These are phyloP conservation scores for Meteorus colon DNA, from an alignment of 2,888 invertebrate species.

Conservation along the genomic window DNA sequence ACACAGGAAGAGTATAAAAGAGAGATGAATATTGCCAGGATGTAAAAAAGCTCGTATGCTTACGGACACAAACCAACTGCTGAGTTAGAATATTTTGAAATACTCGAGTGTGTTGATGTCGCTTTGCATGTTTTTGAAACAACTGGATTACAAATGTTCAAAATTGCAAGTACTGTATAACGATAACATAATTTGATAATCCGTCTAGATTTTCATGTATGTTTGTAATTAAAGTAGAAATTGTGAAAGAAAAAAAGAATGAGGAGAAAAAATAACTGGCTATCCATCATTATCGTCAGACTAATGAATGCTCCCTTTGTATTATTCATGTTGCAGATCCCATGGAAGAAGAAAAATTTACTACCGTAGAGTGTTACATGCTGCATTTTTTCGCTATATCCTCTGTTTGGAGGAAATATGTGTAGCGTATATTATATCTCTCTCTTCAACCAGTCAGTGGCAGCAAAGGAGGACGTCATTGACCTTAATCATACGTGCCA, in stretches of 20 bases:
- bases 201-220: no score
- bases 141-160: no score
- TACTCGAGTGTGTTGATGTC: no score
- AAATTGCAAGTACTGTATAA: no score
- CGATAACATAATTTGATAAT: no score
- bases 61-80: no score
- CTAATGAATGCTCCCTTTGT: conserved; percentile 19
- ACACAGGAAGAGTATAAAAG: no score
- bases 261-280: neutral
- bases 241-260: neutral
- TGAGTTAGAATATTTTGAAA: no score
- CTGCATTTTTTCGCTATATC: neutral
- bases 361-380: neutral
- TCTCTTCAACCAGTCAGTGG: conserved; percentile 13
- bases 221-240: no score
- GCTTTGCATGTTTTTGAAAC: no score
- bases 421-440: neutral
- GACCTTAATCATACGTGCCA: conserved; percentile 28
- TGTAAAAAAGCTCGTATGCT: no score
- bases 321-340: neutral
- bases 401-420: neutral
- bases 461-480: conserved; percentile 23
- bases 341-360: neutral
- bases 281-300: neutral
- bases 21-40: no score